Conservation (phyloP, 2,797 vertebrate species). For the Hybognathus amarus region DNA sequence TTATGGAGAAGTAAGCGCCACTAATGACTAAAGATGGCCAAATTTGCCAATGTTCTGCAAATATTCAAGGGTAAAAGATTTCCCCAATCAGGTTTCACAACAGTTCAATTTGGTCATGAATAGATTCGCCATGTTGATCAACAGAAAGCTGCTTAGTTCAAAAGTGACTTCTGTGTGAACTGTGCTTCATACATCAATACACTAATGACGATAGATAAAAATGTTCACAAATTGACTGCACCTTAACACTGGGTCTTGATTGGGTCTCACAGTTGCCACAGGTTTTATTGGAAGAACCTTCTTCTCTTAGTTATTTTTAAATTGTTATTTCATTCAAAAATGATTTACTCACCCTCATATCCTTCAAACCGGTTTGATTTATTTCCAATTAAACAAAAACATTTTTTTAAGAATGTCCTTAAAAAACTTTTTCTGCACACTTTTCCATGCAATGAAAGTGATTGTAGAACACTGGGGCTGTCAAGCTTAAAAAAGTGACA, state of each 20-base stretch:
- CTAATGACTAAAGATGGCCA: neutral
- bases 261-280: neutral
- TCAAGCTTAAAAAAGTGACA: neutral
- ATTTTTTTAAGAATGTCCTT: neutral
- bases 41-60: neutral
- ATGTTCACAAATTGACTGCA: neutral
- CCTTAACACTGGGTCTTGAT: neutral
- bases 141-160: neutral
- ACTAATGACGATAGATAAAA: neutral
- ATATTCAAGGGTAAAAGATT: neutral
- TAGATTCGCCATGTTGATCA: neutral
- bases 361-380: neutral
- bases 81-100: neutral
- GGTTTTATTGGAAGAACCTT: neutral
- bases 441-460: neutral
- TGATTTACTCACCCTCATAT: neutral
- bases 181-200: neutral
- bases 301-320: neutral
- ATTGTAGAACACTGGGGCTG: too few relatives aligned
- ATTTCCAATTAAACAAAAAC: neutral
- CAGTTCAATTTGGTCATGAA: neutral
- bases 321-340: neutral
- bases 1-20: conserved; percentile 90
- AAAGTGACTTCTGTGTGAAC: neutral
- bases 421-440: too few relatives aligned